Percentiles rank a stretch among this genome's conserved stretches.
phyloP scores from a whole-genome alignment of 2,113 vertebrate species.

The Muntiacus muntjak region DNA sequence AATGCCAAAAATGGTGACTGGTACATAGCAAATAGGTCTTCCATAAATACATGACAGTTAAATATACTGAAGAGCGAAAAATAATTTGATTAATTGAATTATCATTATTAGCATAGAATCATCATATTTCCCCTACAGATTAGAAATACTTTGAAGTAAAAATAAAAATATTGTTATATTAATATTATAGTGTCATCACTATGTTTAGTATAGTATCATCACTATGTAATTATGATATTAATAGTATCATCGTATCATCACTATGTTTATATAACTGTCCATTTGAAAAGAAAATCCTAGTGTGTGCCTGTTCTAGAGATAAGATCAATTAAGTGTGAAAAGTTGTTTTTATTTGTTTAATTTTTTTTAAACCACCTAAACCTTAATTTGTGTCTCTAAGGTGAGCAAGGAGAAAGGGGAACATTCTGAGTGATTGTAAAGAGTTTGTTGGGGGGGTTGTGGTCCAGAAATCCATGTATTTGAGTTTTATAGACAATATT shows the following conservation, averaged over 20 bases:
- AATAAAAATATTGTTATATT: not conserved
- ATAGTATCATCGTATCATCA: not conserved
- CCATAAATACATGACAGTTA: not conserved
- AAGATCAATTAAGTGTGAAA: not conserved
- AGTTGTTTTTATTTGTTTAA: not conserved
- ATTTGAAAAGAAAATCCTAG: not conserved
- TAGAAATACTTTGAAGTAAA: not conserved
- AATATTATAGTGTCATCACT: not conserved
- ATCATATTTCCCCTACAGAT: not conserved
- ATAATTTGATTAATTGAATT: not conserved
- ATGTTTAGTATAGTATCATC: not conserved
- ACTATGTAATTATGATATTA: not conserved
- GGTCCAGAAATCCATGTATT: not conserved
- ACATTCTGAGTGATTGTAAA: not conserved
- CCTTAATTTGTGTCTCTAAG: not conserved
- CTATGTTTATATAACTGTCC: not conserved
- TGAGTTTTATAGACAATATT: not conserved
- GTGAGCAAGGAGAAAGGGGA: not conserved
- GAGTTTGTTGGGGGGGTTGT: not conserved
- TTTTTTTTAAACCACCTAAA: not conserved
- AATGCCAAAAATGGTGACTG: not conserved
- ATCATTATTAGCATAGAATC: not conserved
- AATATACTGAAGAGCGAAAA: not conserved
- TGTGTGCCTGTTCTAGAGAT: not conserved
- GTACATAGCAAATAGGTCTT: not conserved